phyloP scores from a whole-genome alignment of 2,113 vertebrate species.

The Hippocampus zosterae region DNA sequence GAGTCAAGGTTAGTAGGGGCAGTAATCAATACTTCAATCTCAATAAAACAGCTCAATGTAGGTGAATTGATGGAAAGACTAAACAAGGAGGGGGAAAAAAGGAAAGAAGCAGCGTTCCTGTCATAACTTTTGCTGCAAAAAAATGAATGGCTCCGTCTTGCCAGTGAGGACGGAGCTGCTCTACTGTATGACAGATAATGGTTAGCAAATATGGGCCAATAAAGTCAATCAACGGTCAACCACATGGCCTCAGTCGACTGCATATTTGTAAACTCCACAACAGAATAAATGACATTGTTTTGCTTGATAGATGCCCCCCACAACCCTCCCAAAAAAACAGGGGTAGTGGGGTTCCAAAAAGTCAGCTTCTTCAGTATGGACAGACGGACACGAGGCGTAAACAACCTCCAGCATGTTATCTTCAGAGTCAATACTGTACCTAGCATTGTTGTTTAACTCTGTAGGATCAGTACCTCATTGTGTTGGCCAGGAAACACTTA shows the following conservation, averaged over 20 bases:
- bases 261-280: slow-evolving; percentile 66
- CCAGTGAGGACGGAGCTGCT: slow-evolving; percentile 61
- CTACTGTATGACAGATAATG: slow-evolving; percentile 38
- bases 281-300: slow-evolving; percentile 62
- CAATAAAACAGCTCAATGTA: slow-evolving; percentile 91
- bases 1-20: slow-evolving; percentile 77
- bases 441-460: slow-evolving; percentile 15
- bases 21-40: slow-evolving; percentile 97
- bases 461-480: neutral
- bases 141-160: slow-evolving; percentile 73
- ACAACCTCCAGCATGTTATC: neutral
- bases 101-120: slow-evolving; percentile 62
- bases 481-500: slow-evolving; percentile 72
- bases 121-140: slow-evolving; percentile 68
- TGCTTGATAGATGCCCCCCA: neutral
- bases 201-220: slow-evolving; percentile 45
- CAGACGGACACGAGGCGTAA: neutral
- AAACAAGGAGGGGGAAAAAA: slow-evolving; percentile 34
- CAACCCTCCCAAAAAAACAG: neutral
- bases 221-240: slow-evolving; percentile 60
- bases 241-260: slow-evolving; percentile 68
- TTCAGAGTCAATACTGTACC: slow-evolving; percentile 2
- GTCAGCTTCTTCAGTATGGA: neutral
- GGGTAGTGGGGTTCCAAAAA: neutral
- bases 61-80: slow-evolving; percentile 66